Conservation (phyloP, 1,140 invertebrate genomes). For the Antheraea pernyi region DNA sequence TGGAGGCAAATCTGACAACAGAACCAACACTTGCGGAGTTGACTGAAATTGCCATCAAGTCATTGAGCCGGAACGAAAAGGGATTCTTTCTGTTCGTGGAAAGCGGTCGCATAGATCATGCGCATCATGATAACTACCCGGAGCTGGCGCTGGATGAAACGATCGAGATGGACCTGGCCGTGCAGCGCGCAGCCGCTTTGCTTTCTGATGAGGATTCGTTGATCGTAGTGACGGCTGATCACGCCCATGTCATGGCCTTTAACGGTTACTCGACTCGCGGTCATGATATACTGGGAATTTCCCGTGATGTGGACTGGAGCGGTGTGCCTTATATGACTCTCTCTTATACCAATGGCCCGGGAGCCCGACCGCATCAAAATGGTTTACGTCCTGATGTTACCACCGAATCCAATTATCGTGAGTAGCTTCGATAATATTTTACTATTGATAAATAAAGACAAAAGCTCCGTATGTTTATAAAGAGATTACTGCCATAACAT, state of each 20-base stretch:
- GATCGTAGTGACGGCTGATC: slow-evolving; percentile 86
- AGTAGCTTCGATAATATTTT: slow-evolving; percentile 22
- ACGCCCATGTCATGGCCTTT: slow-evolving; percentile 83
- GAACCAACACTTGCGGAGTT: slow-evolving; percentile 90
- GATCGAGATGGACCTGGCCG: slow-evolving; percentile 80
- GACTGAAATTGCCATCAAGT: slow-evolving; percentile 88
- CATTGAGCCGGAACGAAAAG: slow-evolving; percentile 87
- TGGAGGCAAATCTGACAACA: slow-evolving; percentile 68
- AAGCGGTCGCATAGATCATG: slow-evolving; percentile 90
- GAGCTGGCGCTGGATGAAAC: slow-evolving; percentile 83
- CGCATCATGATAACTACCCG: slow-evolving; percentile 87
- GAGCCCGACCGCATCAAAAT: slow-evolving; percentile 65
- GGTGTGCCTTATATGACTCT: slow-evolving; percentile 85
- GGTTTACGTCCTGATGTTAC: slow-evolving; percentile 61
- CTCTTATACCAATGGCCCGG: slow-evolving; percentile 88
- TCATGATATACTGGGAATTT: slow-evolving; percentile 77
- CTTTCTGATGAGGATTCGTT: slow-evolving; percentile 81
- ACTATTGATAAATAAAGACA: not conserved
- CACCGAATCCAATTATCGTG: slow-evolving; percentile 57
- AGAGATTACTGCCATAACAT: too few species aligned
- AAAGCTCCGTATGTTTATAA: too few species aligned
- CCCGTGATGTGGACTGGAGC: slow-evolving; percentile 60
- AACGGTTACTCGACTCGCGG: slow-evolving; percentile 83
- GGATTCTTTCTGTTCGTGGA: slow-evolving; percentile 95
- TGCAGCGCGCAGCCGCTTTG: slow-evolving; percentile 76